Base-by-base conservation (phyloP, 1,140 invertebrate genomes). In the Platyscapa corneri region DNA sequence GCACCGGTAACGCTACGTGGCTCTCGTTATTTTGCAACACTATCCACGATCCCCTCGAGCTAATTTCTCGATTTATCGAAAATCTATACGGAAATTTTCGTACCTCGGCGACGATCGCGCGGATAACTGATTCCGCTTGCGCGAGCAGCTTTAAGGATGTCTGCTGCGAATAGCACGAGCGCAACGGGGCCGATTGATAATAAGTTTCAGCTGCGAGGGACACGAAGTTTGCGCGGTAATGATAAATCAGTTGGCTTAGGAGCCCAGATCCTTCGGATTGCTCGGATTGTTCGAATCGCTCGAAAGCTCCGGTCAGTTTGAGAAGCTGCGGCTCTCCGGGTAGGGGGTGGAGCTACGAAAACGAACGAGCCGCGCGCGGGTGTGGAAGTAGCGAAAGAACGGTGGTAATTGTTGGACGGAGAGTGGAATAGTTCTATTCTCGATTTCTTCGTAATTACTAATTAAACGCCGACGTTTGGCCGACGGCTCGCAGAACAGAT, bases 361-460 rank as follows among this genome's bases (percentile, higher is more conserved):
- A 46, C 12, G 42, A 46, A 46, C 6, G 42, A 46, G 42, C n/a
- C n/a, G n/a, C n/a, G n/a, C n/a, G n/a, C n/a, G n/a, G n/a, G n/a
- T n/a, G 49, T 53, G 27, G 56, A 60, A 60, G 14, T 60, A 16
- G 5, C 56, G 56, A 60, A 27, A 60, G 5, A 60, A 27, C 14
- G 56, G 3, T 27, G 56, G 56, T 27, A 60, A 60, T 60, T 39
- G 74, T 64, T 46, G 46, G 67, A 37, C 78, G 32, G 56, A 46
- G 39, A 72, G 49, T 14, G 39, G 64, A 70, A 76, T 76, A 23
- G 76, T 86, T 77, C 78, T 65, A 82, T 42, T 87, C 75, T 81
- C 42, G 65, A 86, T 86, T 72, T 79, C 65, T 77, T 81, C 77
- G 77, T 83, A 79, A 85, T 87, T 85, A 74, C 76, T 85, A 75